Evolutionary conservation across 2,888 invertebrate species (phyloP), one percentile per base, ranked within the genome.

Genomic region (Lycia hirtaria): DNA sequence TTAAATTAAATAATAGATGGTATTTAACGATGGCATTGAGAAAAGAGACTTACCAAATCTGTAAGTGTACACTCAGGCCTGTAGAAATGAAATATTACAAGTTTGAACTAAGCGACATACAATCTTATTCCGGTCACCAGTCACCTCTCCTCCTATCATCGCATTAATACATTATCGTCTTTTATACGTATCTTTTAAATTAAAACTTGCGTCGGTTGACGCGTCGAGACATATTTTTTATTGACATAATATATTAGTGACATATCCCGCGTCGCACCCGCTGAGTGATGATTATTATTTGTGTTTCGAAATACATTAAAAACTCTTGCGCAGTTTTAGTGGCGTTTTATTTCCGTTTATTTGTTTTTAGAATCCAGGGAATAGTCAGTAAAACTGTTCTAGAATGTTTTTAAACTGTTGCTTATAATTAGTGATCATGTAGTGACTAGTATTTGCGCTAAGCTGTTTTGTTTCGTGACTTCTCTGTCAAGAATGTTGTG

Each of bases 251-350:
- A 57, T 61, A 61, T 62, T 61, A 61, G 56, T 65, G 56, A 56
- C 62, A 54, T 62, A 50, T 56, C 40, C 50, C 53, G 43, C 44
- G 37, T 56, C 33, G 43, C 28, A 26, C 20, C 40, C 65, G 62
- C 64, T 73, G 72, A 75, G 66, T 60, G 48, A 65, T 65, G 56
- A 62, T 69, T 67, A 64, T 70, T 72, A 67, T 72, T 64, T 62
- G 72, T 60, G 70, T 62, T 57, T 64, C 62, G 67, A 62, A 66
- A 63, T 68, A 62, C 51, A 47, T 57, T 52, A 57, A 51, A n/a
- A 47, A 57, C 48, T 52, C 48, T 58, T 53, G 52, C 57, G 57
- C 57, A 58, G 52, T 48, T 48, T 52, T 24, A 50, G 24, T 37
- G 47, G 15, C 12, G 12, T 52, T 58, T 58, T 58, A 52, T 47